Evolutionary conservation across 2,888 invertebrate species (phyloP), one percentile per base, ranked within the genome.

Genomic region (Leptopilina myrica): DNA sequence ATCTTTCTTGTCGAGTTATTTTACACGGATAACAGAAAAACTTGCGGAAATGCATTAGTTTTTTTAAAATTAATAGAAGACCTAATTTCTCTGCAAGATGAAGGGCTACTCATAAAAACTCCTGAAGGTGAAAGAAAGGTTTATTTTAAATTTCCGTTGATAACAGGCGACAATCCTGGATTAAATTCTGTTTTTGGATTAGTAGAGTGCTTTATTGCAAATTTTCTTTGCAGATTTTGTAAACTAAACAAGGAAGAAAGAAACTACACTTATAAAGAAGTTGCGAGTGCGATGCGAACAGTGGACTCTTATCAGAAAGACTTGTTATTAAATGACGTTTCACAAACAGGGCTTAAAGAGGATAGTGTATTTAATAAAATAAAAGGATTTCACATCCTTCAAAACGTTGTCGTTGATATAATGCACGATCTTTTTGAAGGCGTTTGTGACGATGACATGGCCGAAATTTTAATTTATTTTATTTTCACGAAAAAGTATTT

Each of bases 1-100:
- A 81, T 81, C 20, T 79, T 79, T 66, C 59, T 79, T 40, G 76
- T 64, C 26, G 69, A 79, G 53, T 43, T 84, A 15, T 82, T 80
- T 77, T 80, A 66, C 43, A 67, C 80, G 14, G 26, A 78, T 15
- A 81, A 83, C 78, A 20, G 81, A 26, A 56, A 64, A 49, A 26
- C 3, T 15, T 73, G 20, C 15, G 53, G 73, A 20, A 73, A 73
- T 73, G 73, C 49, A 73, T 20, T 0, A 0, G 56, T 43, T 6
- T 73, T 73, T 49, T 56, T 12, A 11, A 73, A 56, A 56, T 73
- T 53, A 49, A 73, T 73, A 9, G 33, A 33, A 14, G 73, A 46
- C 7, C 20, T 73, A 7, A 5, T 49, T 12, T 56, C 33, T 49
- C 46, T 73, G 15, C 15, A 49, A 53, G 56, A 73, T 12, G 12